phyloP scores from a whole-genome alignment of 2,113 vertebrate genomes.

The Sterrhoptilus dennistouni region DNA sequence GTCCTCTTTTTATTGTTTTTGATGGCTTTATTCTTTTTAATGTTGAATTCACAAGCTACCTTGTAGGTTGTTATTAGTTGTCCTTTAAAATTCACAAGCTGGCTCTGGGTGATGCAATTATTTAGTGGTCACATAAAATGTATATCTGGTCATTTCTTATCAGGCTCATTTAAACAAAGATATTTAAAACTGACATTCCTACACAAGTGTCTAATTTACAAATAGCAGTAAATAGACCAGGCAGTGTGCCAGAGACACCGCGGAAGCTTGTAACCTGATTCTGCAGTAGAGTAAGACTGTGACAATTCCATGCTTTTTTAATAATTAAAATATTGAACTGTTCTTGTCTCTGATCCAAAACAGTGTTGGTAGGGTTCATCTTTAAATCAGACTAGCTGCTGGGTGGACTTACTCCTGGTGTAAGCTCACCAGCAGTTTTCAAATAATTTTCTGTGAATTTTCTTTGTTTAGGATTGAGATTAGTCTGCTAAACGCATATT shows the following conservation, averaged over 20 bases:
- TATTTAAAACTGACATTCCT: slow-evolving; percentile 73
- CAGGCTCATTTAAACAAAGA: slow-evolving; percentile 67
- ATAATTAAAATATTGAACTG: slow-evolving; percentile 41
- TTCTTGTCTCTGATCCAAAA: neutral
- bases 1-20: slow-evolving; percentile 19
- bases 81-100: slow-evolving; percentile 62
- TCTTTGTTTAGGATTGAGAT: neutral
- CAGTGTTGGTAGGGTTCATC: neutral
- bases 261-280: slow-evolving; percentile 64
- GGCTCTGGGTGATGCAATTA: slow-evolving; percentile 30
- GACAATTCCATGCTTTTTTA: slow-evolving; percentile 59
- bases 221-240: slow-evolving; percentile 72
- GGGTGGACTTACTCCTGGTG: neutral
- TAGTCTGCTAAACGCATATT: neutral
- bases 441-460: neutral
- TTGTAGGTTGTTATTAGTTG: slow-evolving; percentile 29
- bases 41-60: slow-evolving; percentile 49
- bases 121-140: slow-evolving; percentile 71
- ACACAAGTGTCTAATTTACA: slow-evolving; percentile 70
- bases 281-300: neutral
- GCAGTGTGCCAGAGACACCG: slow-evolving; percentile 59
- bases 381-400: neutral
- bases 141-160: slow-evolving; percentile 73
- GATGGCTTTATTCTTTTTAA: slow-evolving; percentile 45
- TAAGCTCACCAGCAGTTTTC: neutral